These are phyloP conservation scores for Electrophaes corylata DNA, from an alignment of 2,888 invertebrate species.

Conservation along the genomic window DNA sequence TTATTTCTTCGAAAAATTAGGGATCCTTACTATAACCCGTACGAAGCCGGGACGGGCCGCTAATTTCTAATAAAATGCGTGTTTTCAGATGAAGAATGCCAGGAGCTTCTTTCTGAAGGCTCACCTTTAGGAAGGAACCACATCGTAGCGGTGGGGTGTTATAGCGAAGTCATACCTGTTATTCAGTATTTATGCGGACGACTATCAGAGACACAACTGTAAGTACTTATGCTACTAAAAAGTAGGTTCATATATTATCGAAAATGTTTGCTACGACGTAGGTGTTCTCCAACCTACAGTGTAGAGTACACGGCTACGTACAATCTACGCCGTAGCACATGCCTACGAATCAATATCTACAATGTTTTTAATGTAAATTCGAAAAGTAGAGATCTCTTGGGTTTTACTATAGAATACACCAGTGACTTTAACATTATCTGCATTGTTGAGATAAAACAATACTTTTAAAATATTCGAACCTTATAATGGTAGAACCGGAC, in stretches of 20 bases:
- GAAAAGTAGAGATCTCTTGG: too few relatives aligned
- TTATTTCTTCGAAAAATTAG: too few relatives aligned
- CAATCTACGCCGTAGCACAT: neutral
- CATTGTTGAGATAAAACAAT: too few relatives aligned
- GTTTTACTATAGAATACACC: too few relatives aligned
- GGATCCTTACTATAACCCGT: too few relatives aligned
- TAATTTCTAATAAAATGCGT: neutral
- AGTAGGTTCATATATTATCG: too few relatives aligned
- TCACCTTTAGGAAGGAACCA: constrained; percentile 77
- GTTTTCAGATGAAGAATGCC: constrained; percentile 89
- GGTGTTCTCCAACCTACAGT: neutral
- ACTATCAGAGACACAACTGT: constrained; percentile 92
- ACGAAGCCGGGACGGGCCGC: too few relatives aligned
- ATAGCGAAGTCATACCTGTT: constrained; percentile 95
- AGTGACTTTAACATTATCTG: too few relatives aligned
- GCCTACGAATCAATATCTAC: neutral
- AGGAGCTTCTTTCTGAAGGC: constrained; percentile 86
- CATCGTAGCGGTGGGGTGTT: constrained; percentile 90
- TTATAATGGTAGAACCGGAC: too few relatives aligned
- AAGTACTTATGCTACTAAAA: constrained; percentile 47
- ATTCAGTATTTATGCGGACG: constrained; percentile 95
- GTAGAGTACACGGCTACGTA: neutral
- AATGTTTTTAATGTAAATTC: too few relatives aligned
- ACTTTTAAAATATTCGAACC: too few relatives aligned
- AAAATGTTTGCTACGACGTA: neutral